A percentile compares a stretch with the other conserved stretches of the same genome.
Evolutionary conservation across 2,113 vertebrate species (phyloP).

Genomic region (Saimiri boliviensis): DNA sequence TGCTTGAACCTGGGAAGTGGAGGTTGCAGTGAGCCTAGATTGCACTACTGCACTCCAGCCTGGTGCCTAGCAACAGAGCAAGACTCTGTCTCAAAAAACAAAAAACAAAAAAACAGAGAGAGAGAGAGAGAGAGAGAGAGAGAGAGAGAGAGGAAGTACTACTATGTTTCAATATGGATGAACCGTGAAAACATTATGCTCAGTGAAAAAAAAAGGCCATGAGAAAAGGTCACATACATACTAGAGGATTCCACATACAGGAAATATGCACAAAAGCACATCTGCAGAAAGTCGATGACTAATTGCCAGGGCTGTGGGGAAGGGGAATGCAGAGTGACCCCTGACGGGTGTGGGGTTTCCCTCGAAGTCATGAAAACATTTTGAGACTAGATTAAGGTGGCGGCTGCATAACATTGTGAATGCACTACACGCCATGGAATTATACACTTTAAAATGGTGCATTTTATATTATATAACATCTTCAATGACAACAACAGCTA

Average conservation of each 20-base stretch:
- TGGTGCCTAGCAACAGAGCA: too few species aligned
- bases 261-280: background rate
- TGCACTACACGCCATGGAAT: background rate
- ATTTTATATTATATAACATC: background rate
- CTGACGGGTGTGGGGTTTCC: background rate
- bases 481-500: background rate
- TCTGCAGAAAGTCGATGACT: background rate
- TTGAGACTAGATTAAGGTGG: background rate
- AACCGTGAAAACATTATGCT: background rate
- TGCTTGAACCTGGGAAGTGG: too few species aligned
- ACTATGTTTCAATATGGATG: too few species aligned
- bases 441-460: background rate
- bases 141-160: background rate
- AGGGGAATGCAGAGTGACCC: accelerated
- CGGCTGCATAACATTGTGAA: background rate
- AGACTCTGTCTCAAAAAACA: too few species aligned
- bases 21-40: too few species aligned
- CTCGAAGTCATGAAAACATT: background rate
- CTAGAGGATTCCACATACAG: background rate
- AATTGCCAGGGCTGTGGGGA: background rate
- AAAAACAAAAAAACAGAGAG: too few species aligned
- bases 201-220: background rate
- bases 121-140: too few species aligned
- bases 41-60: too few species aligned
- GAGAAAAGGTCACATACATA: background rate